Evolutionary conservation across 2,888 invertebrate species (phyloP), one percentile per base, ranked within the genome.

Genomic region (Drosophila conformis): DNA sequence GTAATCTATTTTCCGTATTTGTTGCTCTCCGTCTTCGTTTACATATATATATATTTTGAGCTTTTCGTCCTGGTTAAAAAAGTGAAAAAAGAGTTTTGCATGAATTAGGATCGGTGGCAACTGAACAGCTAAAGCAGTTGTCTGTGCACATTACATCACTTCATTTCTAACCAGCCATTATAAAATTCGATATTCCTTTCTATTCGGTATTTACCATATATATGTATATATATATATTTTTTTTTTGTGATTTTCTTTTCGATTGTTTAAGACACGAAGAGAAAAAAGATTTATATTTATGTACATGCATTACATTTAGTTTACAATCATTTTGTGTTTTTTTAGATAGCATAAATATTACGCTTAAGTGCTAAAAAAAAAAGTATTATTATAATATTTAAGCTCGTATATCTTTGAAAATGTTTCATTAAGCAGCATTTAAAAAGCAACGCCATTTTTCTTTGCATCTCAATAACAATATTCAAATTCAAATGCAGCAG

Each of bases 291-390:
- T 36, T 80, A 81, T 62, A 77, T 64, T 75, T 83, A 89, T 89
- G 27, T 87, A 83, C 88, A 83, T 83, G 90, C 90, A 83, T 79
- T 83, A 87, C 61, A 73, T 63, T 89, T 71, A 78, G 69, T 76
- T 80, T 75, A 71, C 77, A 80, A 58, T 70, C 57, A 65, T 63
- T 53, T 68, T 64, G 59, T 59, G 11, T 67, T 5, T 38, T 38
- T 58, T 65, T 36, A 33, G 54, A 53, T 73, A 69, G 58, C 69
- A 79, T 82, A 88, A 83, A 81, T 74, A 77, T 72, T 87, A 73
- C 49, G 64, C 71, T 87, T 82, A 82, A 31, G 15, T 21, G 61
- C 57, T 79, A 68, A 18, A 48, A 46, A 46, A 42, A 64, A 51
- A 58, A 21, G 3, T 57, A 36, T n/a, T 54, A 46, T 46, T 51